Evolutionary conservation across 2,113 vertebrate species (phyloP).

Genomic region (Octodon degus): DNA sequence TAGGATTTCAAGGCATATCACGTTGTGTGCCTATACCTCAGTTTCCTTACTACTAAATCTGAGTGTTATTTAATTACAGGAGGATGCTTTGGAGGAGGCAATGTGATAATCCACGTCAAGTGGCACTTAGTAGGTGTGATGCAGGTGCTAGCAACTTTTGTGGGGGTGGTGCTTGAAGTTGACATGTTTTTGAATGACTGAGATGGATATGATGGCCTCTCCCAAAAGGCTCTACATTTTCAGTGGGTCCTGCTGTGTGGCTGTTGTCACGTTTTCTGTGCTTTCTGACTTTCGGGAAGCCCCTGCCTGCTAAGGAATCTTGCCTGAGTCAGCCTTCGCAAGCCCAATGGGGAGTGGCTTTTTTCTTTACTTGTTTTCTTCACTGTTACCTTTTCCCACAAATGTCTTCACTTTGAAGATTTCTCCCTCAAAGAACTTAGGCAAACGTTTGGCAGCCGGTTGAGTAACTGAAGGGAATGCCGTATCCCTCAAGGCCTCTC

Average conservation of each 20-base stretch:
- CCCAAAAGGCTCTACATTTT: neutral
- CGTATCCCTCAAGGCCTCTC: slow-evolving; percentile 13
- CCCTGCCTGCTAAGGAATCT: neutral
- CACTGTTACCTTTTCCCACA: neutral
- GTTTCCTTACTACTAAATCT: slow-evolving; percentile 21
- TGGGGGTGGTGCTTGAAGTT: neutral
- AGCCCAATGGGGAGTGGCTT: neutral
- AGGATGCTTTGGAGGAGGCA: neutral
- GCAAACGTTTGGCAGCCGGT: neutral
- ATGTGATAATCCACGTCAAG: neutral
- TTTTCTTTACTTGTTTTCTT: slow-evolving; percentile 18
- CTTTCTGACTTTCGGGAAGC: neutral
- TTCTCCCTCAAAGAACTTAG: neutral
- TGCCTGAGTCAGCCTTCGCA: neutral
- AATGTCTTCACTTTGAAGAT: neutral
- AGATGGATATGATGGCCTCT: neutral
- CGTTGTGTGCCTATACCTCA: neutral
- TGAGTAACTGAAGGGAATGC: slow-evolving; percentile 16
- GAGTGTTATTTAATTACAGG: neutral
- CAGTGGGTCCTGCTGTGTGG: neutral
- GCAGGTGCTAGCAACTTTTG: neutral
- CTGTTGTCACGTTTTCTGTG: neutral
- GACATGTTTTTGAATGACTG: neutral
- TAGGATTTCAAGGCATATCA: neutral
- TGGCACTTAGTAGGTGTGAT: neutral